Evolutionary conservation across 2,888 invertebrate genomes (phyloP).

Genomic region (Calameuta pallipes): DNA sequence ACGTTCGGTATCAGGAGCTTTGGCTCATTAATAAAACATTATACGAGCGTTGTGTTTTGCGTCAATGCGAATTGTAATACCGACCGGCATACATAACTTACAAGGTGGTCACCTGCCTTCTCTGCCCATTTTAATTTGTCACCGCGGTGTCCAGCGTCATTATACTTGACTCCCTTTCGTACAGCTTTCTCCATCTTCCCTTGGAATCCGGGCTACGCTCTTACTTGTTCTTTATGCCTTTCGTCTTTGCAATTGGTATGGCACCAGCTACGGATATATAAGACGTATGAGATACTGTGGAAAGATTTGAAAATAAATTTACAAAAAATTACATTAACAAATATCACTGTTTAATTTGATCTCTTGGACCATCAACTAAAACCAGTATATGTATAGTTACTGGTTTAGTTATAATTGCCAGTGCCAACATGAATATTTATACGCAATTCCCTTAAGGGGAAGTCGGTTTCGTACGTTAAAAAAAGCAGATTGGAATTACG

Average conservation of each 20-base stretch:
- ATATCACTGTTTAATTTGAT: no score
- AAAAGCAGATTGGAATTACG: background rate
- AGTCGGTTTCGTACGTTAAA: background rate
- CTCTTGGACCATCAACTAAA: no score
- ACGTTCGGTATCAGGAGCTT: background rate
- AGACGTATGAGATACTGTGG: background rate
- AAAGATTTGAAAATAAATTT: no score
- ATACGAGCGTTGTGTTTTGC: constrained; percentile 18
- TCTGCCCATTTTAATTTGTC: constrained; percentile 44
- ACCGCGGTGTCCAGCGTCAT: constrained; percentile 22
- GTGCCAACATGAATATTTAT: background rate
- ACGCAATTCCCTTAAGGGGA: background rate
- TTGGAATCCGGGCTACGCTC: background rate
- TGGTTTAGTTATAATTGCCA: no score
- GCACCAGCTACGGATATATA: background rate
- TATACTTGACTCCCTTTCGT: background rate
- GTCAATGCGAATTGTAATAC: constrained; percentile 20
- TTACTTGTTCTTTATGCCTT: background rate
- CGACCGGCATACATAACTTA: constrained; percentile 1
- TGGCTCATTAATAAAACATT: constrained; percentile 23
- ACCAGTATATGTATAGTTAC: no score
- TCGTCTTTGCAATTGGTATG: background rate
- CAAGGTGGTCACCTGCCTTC: background rate
- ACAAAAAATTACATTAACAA: no score
- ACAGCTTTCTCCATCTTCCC: background rate